phyloP scores from a whole-genome alignment of 2,797 vertebrate species.

The Orientallactaga sibirica region DNA sequence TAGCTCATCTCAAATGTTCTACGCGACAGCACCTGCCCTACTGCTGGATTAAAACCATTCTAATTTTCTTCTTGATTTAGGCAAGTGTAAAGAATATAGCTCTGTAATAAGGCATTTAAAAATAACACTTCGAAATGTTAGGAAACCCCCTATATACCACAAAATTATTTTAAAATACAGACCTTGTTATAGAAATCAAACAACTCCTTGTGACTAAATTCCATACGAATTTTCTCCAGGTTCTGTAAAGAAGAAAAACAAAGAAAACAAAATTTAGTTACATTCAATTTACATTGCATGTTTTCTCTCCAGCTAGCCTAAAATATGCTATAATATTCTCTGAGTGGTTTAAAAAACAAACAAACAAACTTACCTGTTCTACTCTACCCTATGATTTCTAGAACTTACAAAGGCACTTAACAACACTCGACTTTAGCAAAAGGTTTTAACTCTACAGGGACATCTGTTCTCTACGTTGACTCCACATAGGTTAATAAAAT shows the following conservation, averaged over 20 bases:
- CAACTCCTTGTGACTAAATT: conserved; percentile 96
- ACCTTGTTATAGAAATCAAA: conserved; percentile 99
- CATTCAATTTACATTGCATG: neutral
- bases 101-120: conserved; percentile 57
- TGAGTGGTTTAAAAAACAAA: neutral
- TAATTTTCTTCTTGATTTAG: conserved; percentile 72
- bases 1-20: conserved; percentile 66
- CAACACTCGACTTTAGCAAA: conserved; percentile 37
- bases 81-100: conserved; percentile 70
- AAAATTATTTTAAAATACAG: conserved; percentile 86
- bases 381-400: conserved; percentile 17
- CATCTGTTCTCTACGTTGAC: conserved; percentile 64
- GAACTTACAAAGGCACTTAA: conserved; percentile 4
- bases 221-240: conserved; percentile 94
- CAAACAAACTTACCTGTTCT: conserved; percentile 49
- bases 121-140: conserved; percentile 67
- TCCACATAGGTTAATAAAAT: conserved; percentile 75
- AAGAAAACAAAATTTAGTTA: conserved; percentile 49
- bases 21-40: conserved; percentile 71
- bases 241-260: conserved; percentile 87
- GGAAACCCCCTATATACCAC: conserved; percentile 81
- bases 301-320: neutral
- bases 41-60: conserved; percentile 73
- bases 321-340: conserved; percentile 9
- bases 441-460: conserved; percentile 58